Evolutionary conservation across 2,888 invertebrate species (phyloP), one percentile per base, ranked within the genome.

Genomic region (Rhagonycha fulva): DNA sequence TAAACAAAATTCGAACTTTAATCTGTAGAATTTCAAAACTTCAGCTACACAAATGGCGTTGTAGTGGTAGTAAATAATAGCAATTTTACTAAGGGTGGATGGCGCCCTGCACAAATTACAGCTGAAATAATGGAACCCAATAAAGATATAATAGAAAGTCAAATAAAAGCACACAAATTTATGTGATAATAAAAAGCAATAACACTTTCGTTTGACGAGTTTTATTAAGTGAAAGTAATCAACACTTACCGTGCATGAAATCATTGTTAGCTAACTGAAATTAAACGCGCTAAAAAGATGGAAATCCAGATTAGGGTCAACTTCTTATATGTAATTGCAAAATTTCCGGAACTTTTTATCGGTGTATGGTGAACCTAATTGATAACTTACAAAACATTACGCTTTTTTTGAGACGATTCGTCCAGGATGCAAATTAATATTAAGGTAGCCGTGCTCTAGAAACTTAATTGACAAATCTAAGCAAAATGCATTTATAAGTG

Each of bases 201-300:
- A 66, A 66, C 23, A 66, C 63, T 66, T 66, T 66, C 63, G 26
- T 66, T 66, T 66, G 26, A 66, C 47, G 47, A 47, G 47, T 47
- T 66, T 66, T 66, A 66, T 24, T 66, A 66, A 66, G 63, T 66
- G 63, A 66, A 66, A 66, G 63, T 66, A 66, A 66, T 66, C 23
- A 66, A 66, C 63, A 66, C 26, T 63, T 66, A 66, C 24, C 24
- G 26, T 66, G 63, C 63, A 66, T 23, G 47, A 47, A 47, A 47
- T 47, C 47, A 47, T 47, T 47, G 47, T 47, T 47, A 47, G 47
- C 47, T 47, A 47, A 47, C 47, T n/a, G n/a, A 47, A 47, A 47
- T 47, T 47, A 47, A 47, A 47, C 24, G 63, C 63, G 24, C 24
- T 66, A 24, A 66, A 66, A 66, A 23, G 63, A 66, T 47, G n/a